A percentile compares a stretch with the other conserved stretches of the same genome.
Evolutionary conservation across 1,140 invertebrate species (phyloP).

Genomic region (Drosophila serrata): DNA sequence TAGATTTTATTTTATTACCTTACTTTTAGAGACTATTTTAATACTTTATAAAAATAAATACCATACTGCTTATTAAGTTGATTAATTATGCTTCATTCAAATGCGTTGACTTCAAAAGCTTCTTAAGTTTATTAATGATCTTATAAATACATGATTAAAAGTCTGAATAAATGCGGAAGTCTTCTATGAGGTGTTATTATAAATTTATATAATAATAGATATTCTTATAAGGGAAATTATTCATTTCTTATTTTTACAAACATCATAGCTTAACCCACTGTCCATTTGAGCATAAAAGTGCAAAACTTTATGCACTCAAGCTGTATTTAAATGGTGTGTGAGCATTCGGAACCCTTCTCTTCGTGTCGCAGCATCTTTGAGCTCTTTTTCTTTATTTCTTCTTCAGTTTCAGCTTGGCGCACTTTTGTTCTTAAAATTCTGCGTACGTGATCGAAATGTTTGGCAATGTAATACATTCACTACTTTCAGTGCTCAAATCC

Average conservation of each 20-base stretch:
- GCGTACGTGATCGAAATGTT: slow-evolving; percentile 63
- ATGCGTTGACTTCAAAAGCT: background rate
- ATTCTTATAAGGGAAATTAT: background rate
- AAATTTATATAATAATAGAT: background rate
- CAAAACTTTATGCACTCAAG: slow-evolving; percentile 56
- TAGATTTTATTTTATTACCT: background rate
- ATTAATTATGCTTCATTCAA: background rate
- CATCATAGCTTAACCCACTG: background rate
- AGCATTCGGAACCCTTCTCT: slow-evolving; percentile 41
- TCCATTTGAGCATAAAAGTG: slow-evolving; percentile 6
- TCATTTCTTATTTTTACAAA: background rate
- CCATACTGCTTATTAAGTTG: background rate
- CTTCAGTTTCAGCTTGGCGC: slow-evolving; percentile 16
- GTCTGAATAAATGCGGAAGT: background rate
- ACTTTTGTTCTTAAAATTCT: slow-evolving; percentile 58
- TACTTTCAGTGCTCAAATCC: slow-evolving; percentile 38
- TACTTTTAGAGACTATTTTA: background rate
- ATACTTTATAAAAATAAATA: background rate
- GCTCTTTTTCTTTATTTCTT: slow-evolving; percentile 28
- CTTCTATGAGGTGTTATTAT: background rate
- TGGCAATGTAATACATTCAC: slow-evolving; percentile 46
- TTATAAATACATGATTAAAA: background rate
- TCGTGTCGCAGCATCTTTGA: slow-evolving; percentile 48
- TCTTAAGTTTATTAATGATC: background rate
- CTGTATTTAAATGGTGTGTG: slow-evolving; percentile 60